A percentile compares a stretch with the other conserved stretches of the same genome.
Evolutionary conservation across 2,888 invertebrate genomes (phyloP).

Genomic region (Agonum fuliginosum): DNA sequence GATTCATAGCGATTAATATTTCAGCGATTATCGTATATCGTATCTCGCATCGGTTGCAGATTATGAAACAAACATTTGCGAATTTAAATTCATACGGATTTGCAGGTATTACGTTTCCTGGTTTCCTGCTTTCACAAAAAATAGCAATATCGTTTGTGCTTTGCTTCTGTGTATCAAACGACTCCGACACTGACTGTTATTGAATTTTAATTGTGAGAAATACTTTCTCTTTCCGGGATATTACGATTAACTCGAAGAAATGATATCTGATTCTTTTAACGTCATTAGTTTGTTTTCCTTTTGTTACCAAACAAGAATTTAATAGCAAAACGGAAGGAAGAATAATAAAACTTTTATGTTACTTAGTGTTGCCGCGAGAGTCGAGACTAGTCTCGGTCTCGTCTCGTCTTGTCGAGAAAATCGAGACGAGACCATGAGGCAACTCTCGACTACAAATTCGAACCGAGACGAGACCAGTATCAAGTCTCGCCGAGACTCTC

Average conservation of each 20-base stretch:
- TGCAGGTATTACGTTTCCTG: too few species aligned
- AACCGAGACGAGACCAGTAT: too few species aligned
- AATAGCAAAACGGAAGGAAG: too few species aligned
- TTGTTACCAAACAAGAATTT: not conserved
- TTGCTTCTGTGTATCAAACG: too few species aligned
- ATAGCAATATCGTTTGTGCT: constrained; percentile 4
- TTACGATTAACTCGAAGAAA: not conserved
- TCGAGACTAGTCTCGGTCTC: too few species aligned
- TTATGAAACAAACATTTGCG: constrained; percentile 20
- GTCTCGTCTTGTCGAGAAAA: too few species aligned
- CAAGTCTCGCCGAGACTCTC: too few species aligned
- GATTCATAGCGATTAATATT: too few species aligned
- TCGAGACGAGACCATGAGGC: too few species aligned
- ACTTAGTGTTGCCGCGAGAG: too few species aligned
- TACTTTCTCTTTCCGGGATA: constrained; percentile 30
- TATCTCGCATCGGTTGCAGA: not conserved
- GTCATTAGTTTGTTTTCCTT: not conserved
- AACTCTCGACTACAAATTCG: too few species aligned
- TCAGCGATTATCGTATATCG: not conserved
- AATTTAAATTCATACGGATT: constrained; percentile 25
- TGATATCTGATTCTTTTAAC: not conserved
- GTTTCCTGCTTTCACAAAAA: constrained; percentile 19
- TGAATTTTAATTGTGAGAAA: constrained; percentile 8
- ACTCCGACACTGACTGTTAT: not conserved
- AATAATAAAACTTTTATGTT: too few species aligned